Evolutionary conservation across 1,140 invertebrate genomes (phyloP), one percentile per base, ranked within the genome.

Genomic region (Vanessa tameamea): DNA sequence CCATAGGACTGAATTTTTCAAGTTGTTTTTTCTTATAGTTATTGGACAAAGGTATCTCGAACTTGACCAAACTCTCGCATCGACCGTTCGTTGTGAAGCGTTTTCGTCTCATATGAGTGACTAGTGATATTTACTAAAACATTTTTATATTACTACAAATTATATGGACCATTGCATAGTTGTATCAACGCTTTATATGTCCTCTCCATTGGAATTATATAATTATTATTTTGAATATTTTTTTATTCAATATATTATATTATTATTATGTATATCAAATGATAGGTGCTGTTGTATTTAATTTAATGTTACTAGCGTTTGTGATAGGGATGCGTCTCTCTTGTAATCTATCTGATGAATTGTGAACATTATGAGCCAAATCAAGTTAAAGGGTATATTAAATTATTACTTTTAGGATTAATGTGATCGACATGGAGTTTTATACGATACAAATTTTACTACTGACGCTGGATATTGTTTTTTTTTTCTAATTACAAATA

Each of bases 221-320:
- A 20, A 65, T 84, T 43, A 85, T 84, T 71, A 85, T 87, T 88
- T 89, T 85, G 82, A 87, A 85, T 86, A 86, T 86, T 85, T 87
- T 71, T 90, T 88, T 87, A 86, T 84, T 88, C 81, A 81, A 65
- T 85, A 82, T 84, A 86, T 82, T 81, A 79, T 86, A 83, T 78
- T 86, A 83, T 78, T 86, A 85, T 85, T 87, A 82, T 87, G 82
- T 87, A 88, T 89, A 88, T 89, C 87, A 87, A 89, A 85, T 81
- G 77, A 87, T 89, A 92, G 90, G 90, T 91, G 90, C 89, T 92
- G 88, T 88, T 89, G 82, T 87, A 86, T 90, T 91, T 90, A 89
- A 86, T 90, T 90, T 87, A 90, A 87, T 89, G 81, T 88, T 85
- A 88, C 85, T 86, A 83, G 87, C 79, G 76, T 84, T 85, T 90